Conservation (phyloP, 2,797 vertebrate genomes). For the Sebastes variabilis region DNA sequence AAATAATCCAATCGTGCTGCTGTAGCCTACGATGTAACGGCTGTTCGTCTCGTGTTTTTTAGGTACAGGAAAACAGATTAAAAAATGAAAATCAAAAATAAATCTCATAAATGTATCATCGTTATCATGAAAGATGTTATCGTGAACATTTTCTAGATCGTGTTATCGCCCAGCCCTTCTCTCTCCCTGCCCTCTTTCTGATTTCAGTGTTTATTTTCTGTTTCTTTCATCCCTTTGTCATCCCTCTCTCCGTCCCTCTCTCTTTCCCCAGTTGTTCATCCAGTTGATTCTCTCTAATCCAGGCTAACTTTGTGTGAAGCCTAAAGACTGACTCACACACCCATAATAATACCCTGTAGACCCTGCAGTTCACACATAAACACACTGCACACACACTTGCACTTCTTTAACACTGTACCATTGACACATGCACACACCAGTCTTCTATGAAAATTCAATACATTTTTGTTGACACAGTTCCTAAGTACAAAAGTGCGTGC, state of each 20-base stretch:
- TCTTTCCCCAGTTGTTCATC: not conserved
- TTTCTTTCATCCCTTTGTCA: not conserved
- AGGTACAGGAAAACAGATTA: too few species aligned
- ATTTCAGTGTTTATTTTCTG: too few species aligned
- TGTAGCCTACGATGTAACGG: too few species aligned
- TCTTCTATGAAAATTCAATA: not conserved
- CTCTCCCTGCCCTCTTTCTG: too few species aligned
- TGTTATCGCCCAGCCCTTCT: too few species aligned
- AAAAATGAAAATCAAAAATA: too few species aligned
- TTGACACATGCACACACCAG: not conserved
- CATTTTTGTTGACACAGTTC: too few species aligned
- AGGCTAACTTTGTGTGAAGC: not conserved
- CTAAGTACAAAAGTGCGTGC: not conserved
- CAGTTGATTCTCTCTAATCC: constrained; percentile 37
- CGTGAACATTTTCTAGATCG: too few species aligned
- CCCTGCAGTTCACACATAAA: not conserved
- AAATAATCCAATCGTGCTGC: too few species aligned
- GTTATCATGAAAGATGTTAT: too few species aligned
- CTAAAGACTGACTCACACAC: constrained; percentile 18
- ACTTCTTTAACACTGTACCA: not conserved
- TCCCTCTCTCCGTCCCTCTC: not conserved
- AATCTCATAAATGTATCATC: too few species aligned
- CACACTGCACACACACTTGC: not conserved
- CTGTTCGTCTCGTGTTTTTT: too few species aligned
- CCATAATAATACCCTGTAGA: constrained; percentile 2